phyloP scores from a whole-genome alignment of 1,140 invertebrate species.

The Tyrophagus putrescentiae region DNA sequence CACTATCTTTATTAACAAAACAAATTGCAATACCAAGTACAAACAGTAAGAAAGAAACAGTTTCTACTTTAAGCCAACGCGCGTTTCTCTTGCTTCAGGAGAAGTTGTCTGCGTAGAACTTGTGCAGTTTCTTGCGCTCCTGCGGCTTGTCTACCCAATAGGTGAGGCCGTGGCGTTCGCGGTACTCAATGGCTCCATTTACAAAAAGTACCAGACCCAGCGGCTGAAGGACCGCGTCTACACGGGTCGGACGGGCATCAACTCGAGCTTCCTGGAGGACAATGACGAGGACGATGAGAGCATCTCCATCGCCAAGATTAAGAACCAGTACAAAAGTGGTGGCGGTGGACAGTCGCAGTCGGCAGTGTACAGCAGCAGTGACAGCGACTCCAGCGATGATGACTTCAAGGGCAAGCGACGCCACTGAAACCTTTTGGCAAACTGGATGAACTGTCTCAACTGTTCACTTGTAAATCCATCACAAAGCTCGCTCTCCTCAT shows the following conservation, averaged over 20 bases:
- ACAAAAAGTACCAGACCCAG: conserved; percentile 49
- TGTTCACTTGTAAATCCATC: too few relatives aligned
- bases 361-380: too few relatives aligned
- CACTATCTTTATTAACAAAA: too few relatives aligned
- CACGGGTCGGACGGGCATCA: conserved; percentile 35
- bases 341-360: too few relatives aligned
- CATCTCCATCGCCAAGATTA: conserved; percentile 81
- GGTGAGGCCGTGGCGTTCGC: conserved; percentile 82
- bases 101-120: conserved; percentile 85
- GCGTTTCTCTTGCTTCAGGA: conserved; percentile 87
- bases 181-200: conserved; percentile 68
- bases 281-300: conserved; percentile 71
- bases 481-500: too few relatives aligned
- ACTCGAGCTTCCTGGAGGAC: conserved; percentile 45
- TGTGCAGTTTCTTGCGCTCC: conserved; percentile 49
- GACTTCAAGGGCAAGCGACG: too few relatives aligned
- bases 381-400: too few relatives aligned
- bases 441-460: too few relatives aligned
- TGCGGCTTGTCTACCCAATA: conserved; percentile 61
- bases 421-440: too few relatives aligned
- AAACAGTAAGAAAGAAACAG: too few relatives aligned
- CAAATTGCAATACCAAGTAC: too few relatives aligned
- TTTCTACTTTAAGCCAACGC: conserved; percentile 91
- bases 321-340: conserved; percentile 78
- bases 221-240: conserved; percentile 44